Percentiles rank a stretch among this genome's conserved stretches.
These are phyloP conservation scores for Calliphora vomitoria DNA, from an alignment of 2,888 invertebrate genomes.

Conservation along the genomic window DNA sequence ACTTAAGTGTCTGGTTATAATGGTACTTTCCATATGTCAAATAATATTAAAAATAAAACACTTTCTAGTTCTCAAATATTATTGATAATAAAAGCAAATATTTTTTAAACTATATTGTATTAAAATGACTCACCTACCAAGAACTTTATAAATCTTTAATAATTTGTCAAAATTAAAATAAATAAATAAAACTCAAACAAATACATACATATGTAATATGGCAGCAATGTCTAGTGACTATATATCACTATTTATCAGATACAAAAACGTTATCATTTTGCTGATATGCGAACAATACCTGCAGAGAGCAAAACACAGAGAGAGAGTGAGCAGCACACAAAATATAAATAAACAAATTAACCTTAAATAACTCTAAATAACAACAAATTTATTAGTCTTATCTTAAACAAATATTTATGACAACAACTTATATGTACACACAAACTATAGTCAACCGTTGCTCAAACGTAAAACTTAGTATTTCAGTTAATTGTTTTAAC, in stretches of 20 bases:
- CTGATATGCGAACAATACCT: neutral
- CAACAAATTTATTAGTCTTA: conserved; percentile 13
- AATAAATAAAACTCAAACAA: neutral
- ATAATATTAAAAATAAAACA: too few relatives aligned
- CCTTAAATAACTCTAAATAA: neutral
- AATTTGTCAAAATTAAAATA: neutral
- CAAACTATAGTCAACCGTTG: neutral
- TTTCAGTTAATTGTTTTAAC: conserved; percentile 51
- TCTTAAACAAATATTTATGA: conserved; percentile 6
- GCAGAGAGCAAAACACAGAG: neutral
- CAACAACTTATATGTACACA: neutral
- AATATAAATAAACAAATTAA: neutral
- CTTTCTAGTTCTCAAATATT: neutral
- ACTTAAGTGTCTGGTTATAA: too few relatives aligned
- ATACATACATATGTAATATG: neutral
- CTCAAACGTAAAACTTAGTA: neutral
- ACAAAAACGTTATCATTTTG: neutral
- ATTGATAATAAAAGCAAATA: neutral
- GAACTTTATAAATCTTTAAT: neutral
- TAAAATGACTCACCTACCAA: neutral
- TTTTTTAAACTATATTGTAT: neutral
- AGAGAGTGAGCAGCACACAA: neutral
- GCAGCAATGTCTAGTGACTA: neutral
- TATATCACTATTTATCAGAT: neutral
- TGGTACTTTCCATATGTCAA: too few relatives aligned